Evolutionary conservation across 1,140 invertebrate species (phyloP), one percentile per base, ranked within the genome.

Genomic region (Drosophila eugracilis): DNA sequence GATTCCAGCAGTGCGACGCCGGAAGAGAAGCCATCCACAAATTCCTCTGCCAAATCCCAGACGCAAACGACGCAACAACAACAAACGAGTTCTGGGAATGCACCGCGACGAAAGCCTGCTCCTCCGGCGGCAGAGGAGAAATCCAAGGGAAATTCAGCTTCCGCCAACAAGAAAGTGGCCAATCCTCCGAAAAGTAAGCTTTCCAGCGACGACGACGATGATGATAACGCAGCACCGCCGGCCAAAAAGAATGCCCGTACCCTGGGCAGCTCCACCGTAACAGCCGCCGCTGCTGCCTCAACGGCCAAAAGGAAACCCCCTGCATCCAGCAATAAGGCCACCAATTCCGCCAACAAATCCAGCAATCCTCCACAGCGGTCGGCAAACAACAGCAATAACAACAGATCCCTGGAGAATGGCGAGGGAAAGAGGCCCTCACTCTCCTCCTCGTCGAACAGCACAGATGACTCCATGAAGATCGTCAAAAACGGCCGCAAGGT

Each of bases 1-100:
- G 95, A 94, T 41, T 95, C 94, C n/a, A 94, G 94, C 10, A 95
- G 94, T 69, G 48, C 80, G 4, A 65, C 65, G 19, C 59, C 76
- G 21, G 69, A 80, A 14, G 85, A 86, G 22, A 89, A 89, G 37
- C 50, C 75, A 10, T 17, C 59, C 24, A 37, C 55, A 3, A 59
- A 36, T 21, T 26, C 55, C 22, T 10, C 60, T 44, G 22, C 47
- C 7, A 50, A 72, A 34, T 28, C 63, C 3, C 53, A 45, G 58
- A 10, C 45, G 42, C 47, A 52, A 47, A 17, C 71, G 17, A n/a
- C n/a, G n/a, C n/a, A n/a, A n/a, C 74, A 37, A 44, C 69, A 39
- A 28, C 75, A 48, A 62, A 17, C 41, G 0, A 65, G 5, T 30
- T 6, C 57, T 10, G 57, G 41, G 0, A 65, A 30, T 48, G 41